These are phyloP conservation scores for Drosophila hawaiiensis DNA, from an alignment of 2,888 invertebrate species.

Conservation along the genomic window DNA sequence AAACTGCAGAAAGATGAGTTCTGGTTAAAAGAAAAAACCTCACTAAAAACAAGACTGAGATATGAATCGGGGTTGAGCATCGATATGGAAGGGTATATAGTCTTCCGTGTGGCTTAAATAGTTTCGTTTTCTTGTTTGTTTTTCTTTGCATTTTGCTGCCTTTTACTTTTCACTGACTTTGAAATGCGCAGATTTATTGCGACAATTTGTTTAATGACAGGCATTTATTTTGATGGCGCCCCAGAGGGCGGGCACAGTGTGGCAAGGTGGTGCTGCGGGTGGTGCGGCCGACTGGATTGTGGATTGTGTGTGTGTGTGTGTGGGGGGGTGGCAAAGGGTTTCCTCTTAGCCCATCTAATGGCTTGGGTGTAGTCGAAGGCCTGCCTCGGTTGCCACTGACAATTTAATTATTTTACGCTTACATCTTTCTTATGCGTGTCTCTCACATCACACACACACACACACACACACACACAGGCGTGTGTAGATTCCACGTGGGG, in stretches of 20 bases:
- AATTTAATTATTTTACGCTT: conserved; percentile 77
- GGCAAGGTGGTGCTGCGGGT: not conserved
- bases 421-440: conserved; percentile 57
- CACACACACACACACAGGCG: conserved; percentile 2
- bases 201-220: conserved; percentile 82
- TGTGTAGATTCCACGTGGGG: conserved; percentile 13
- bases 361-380: conserved; percentile 41
- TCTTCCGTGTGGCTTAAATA: not conserved
- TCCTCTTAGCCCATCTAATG: conserved; percentile 60
- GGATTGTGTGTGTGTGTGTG: not conserved
- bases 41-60: not conserved
- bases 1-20: not conserved
- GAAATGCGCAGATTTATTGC: conserved; percentile 81
- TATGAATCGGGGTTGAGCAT: not conserved
- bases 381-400: conserved; percentile 67
- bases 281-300: conserved; percentile 5
- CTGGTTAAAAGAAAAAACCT: too few species aligned
- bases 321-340: conserved; percentile 60
- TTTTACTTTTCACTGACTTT: conserved; percentile 74
- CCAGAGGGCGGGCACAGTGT: conserved; percentile 15
- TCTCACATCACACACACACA: conserved; percentile 12
- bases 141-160: conserved; percentile 45
- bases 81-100: not conserved
- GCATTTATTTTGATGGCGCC: conserved; percentile 81
- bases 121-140: conserved; percentile 2